Percentiles rank a stretch among this genome's conserved stretches.
These are phyloP conservation scores for Cranoglanis bouderius DNA, from an alignment of 2,113 vertebrate species.

Conservation along the genomic window DNA sequence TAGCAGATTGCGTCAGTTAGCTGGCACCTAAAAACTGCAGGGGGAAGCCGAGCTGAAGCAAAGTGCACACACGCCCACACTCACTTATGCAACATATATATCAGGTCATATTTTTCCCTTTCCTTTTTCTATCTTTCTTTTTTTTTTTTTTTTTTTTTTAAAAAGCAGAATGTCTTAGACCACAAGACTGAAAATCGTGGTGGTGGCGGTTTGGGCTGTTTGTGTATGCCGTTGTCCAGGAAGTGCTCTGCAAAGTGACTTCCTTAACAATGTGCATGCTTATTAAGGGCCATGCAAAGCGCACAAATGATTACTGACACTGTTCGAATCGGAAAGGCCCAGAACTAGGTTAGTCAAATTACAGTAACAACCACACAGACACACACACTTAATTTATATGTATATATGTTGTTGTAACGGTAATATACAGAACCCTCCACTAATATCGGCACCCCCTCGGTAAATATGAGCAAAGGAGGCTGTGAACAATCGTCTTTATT, in stretches of 20 bases:
- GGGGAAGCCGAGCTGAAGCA: neutral
- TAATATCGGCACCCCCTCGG: no score
- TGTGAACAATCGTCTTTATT: no score
- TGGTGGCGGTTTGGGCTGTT: constrained; percentile 5
- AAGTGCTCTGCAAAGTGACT: constrained; percentile 9
- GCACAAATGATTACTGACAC: neutral
- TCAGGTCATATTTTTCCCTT: neutral
- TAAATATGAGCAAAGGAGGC: no score
- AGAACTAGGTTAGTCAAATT: neutral
- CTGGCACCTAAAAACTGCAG: neutral
- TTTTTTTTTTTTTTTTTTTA: neutral
- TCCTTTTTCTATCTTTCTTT: neutral
- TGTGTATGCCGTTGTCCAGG: constrained; percentile 11
- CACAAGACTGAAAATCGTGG: neutral
- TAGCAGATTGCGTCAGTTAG: neutral
- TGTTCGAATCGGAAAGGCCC: neutral
- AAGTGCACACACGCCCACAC: neutral
- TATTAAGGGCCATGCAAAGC: constrained; percentile 14
- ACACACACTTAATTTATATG: neutral
- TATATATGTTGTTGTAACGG: neutral
- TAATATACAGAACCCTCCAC: no score
- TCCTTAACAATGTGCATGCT: constrained; percentile 28
- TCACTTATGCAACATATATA: neutral
- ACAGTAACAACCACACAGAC: no score
- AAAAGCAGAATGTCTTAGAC: neutral